Conservation (phyloP, 2,113 vertebrate genomes). For the Syngnathoides biaculeatus region DNA sequence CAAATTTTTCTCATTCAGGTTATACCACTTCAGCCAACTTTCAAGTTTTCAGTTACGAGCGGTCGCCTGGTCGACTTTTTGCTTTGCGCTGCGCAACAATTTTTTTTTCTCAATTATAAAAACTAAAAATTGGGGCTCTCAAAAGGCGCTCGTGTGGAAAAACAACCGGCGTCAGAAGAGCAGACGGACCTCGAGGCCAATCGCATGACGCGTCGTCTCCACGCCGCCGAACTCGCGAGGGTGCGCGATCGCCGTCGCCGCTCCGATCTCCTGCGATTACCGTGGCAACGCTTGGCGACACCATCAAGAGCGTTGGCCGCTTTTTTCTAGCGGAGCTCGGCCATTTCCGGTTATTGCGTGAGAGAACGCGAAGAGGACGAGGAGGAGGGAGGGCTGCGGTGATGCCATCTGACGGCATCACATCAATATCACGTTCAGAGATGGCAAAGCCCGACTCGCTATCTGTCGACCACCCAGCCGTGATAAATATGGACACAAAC, state of each 20-base stretch:
- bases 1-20: too few species aligned
- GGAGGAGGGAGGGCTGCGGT: background rate
- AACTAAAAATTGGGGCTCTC: too few species aligned
- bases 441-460: background rate
- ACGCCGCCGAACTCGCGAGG: background rate
- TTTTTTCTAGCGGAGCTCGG: constrained; percentile 56
- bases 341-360: constrained; percentile 76
- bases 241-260: background rate
- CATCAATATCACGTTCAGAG: constrained; percentile 33
- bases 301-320: constrained; percentile 62
- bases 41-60: too few species aligned
- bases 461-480: background rate
- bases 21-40: too few species aligned
- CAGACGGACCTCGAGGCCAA: background rate
- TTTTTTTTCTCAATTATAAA: too few species aligned
- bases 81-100: too few species aligned
- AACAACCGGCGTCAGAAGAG: background rate
- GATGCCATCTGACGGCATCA: constrained; percentile 37
- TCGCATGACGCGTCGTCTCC: background rate
- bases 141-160: background rate
- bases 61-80: too few species aligned
- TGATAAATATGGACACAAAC: constrained; percentile 9
- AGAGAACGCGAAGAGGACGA: constrained; percentile 19
- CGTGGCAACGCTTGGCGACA: constrained; percentile 33
- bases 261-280: constrained; percentile 33